Percentiles rank a stretch among this genome's conserved stretches.
Evolutionary conservation across 2,888 invertebrate species (phyloP).

Genomic region (Tetrapedia diversipes): DNA sequence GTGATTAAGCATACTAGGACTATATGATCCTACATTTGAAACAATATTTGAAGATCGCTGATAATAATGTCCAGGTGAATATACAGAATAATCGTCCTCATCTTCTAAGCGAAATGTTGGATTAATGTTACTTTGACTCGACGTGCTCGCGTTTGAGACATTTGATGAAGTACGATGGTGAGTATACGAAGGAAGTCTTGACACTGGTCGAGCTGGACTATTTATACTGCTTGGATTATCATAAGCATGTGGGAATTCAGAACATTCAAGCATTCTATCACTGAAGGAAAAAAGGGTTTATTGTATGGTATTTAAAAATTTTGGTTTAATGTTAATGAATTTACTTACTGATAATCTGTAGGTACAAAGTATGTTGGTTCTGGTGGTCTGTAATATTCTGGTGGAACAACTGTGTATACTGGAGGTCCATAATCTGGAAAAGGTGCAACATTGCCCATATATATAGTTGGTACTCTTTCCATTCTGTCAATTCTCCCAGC

Average conservation of each 20-base stretch:
- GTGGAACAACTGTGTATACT: constrained; percentile 75
- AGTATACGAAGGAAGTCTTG: constrained; percentile 82
- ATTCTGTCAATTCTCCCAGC: constrained; percentile 71
- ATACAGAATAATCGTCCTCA: constrained; percentile 83
- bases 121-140: constrained; percentile 85
- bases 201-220: constrained; percentile 79
- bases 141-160: constrained; percentile 86
- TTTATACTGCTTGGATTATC: constrained; percentile 85
- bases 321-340: background rate
- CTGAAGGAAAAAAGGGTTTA: constrained; percentile 62
- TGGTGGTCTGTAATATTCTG: constrained; percentile 76
- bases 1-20: constrained; percentile 73
- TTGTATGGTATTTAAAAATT: constrained; percentile 5
- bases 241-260: constrained; percentile 84
- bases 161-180: constrained; percentile 86
- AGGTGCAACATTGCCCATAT: constrained; percentile 75
- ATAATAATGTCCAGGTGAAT: constrained; percentile 83
- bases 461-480: constrained; percentile 79
- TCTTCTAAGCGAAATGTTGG: constrained; percentile 87
- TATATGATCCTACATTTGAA: constrained; percentile 70
- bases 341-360: constrained; percentile 79
- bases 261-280: constrained; percentile 79
- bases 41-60: constrained; percentile 79
- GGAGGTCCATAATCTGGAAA: constrained; percentile 79
- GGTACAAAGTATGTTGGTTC: constrained; percentile 77